Conservation (phyloP, 2,113 vertebrate genomes). For the Sardina pilchardus region DNA sequence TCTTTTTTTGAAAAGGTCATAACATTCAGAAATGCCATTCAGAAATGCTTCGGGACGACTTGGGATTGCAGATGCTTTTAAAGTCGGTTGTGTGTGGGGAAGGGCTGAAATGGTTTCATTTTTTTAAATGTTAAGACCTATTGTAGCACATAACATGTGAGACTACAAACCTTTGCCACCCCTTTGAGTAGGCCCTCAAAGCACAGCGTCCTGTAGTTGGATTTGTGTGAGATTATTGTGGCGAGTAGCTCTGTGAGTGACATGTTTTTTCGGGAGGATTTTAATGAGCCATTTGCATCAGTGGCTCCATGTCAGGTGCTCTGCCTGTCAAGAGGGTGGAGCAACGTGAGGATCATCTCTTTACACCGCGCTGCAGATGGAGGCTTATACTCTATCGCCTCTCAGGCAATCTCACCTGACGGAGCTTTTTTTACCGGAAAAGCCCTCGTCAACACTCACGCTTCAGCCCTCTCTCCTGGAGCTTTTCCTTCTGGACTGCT, state of each 20-base stretch:
- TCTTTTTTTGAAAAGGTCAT: constrained; percentile 65
- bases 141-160: background rate
- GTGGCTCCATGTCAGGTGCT: background rate
- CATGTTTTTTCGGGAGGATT: constrained; percentile 13
- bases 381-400: background rate
- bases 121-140: background rate
- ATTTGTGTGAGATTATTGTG: constrained; percentile 9
- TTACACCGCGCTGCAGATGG: background rate
- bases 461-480: background rate
- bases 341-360: background rate
- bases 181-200: background rate
- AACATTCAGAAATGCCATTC: constrained; percentile 73
- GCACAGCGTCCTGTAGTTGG: background rate
- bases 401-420: background rate
- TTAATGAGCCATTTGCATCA: constrained; percentile 15
- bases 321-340: background rate
- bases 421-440: background rate
- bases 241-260: background rate
- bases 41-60: constrained; percentile 59
- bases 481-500: background rate
- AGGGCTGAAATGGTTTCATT: background rate
- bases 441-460: background rate
- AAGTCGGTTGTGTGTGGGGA: constrained; percentile 56
- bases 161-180: background rate
- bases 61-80: constrained; percentile 53